phyloP scores from a whole-genome alignment of 2,113 vertebrate genomes.

The Hypocryptadius cinnamomeus region DNA sequence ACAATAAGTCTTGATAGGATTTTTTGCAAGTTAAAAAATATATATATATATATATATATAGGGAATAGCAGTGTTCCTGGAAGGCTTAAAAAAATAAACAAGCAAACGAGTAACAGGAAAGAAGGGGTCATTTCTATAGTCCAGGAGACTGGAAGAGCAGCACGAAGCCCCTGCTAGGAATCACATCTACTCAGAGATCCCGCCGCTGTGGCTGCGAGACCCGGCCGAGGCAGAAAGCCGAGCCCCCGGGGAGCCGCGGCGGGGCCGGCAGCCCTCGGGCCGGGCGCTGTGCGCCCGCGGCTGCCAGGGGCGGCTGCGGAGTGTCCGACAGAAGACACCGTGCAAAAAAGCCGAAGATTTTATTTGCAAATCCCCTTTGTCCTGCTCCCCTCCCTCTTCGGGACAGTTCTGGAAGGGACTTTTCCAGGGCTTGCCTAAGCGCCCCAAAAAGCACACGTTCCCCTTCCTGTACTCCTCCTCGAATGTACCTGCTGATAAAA shows the following conservation, averaged over 20 bases:
- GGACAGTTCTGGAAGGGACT: background rate
- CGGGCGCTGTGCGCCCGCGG: background rate
- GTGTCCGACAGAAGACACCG: background rate
- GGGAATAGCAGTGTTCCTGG: background rate
- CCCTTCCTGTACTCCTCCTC: background rate
- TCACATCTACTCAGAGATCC: background rate
- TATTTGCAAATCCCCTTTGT: background rate
- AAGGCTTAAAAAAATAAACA: background rate
- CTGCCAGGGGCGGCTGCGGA: background rate
- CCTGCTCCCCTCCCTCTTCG: background rate
- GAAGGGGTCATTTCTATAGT: background rate
- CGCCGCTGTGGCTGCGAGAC: background rate
- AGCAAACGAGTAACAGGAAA: background rate
- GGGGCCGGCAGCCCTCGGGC: background rate
- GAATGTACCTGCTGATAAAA: background rate
- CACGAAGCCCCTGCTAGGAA: background rate
- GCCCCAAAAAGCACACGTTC: rapidly evolving
- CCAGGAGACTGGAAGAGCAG: background rate
- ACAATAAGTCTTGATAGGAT: background rate
- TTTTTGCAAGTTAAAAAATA: background rate
- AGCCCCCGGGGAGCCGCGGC: background rate
- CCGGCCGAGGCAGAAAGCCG: rapidly evolving
- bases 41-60: too few species aligned
- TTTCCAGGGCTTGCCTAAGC: background rate
- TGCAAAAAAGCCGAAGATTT: background rate